Base-by-base conservation (phyloP, 2,888 invertebrate genomes). In the Marasmarcha lunaedactyla region DNA sequence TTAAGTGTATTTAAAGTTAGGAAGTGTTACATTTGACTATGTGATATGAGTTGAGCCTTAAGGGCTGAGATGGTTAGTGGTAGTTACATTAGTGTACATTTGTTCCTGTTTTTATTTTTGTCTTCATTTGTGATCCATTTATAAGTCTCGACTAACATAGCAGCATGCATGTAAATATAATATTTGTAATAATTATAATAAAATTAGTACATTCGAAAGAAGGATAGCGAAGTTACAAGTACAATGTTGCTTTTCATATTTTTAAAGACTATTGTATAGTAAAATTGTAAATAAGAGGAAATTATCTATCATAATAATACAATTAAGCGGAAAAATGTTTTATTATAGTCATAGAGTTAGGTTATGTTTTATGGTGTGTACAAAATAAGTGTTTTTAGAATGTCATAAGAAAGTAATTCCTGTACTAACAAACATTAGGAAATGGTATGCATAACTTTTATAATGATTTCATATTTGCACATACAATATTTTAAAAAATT, bases 281-380 rank as follows among this genome's bases (percentile, higher is more conserved):
- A 52, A 72, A 77, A 70, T 67, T 83, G 83, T 83, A 83, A 71
- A 83, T 83, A 83, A 83, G 83, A 83, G 71, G 55, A 76, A 81
- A 30, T 67, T 79, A 79, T 81, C 70, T 79, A 78, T 76, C 83
- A 81, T 81, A 79, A 79, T 83, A 81, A 76, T 71, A 68, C 69
- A 68, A 69, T 71, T 78, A 76, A 79, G 73, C 70, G 73, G 74
- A 68, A 78, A 79, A 77, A 76, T 72, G 76, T 79, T 79, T 71
- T 74, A 78, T 77, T 68, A 60, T 81, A 79, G 81, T 79, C 77
- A 77, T 78, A 77, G 74, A 48, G 46, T 63, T 81, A 79, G 74
- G 70, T 60, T 69, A 63, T 78, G 78, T 59, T 74, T 73, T 70
- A 68, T 64, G 55, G 48, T 57, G 61, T 77, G 71, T 72, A 77